Percentiles rank a stretch among this genome's conserved stretches.
Evolutionary conservation across 2,113 vertebrate genomes (phyloP).

Genomic region (Pseudonaja textilis): DNA sequence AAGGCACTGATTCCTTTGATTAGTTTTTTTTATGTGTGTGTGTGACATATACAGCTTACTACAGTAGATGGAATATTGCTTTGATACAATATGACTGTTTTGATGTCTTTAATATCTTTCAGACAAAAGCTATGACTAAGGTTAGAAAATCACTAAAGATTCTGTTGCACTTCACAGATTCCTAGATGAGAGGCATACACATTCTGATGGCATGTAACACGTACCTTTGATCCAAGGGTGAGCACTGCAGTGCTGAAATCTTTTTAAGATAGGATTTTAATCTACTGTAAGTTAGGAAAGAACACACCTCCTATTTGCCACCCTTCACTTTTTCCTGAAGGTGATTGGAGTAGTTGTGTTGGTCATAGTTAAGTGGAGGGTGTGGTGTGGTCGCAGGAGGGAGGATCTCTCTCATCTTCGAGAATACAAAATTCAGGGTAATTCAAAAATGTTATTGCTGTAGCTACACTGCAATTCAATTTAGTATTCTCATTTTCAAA

Average conservation of each 20-base stretch:
- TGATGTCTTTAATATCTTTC: background rate
- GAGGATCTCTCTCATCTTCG: background rate
- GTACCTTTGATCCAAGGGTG: background rate
- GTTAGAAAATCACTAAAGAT: background rate
- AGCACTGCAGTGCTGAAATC: background rate
- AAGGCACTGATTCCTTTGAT: background rate
- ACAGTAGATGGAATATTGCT: background rate
- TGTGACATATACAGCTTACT: background rate
- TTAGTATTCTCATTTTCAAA: background rate
- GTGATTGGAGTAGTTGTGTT: no score
- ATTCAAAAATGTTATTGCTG: background rate
- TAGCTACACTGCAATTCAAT: background rate
- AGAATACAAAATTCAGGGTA: background rate
- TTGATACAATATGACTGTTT: background rate
- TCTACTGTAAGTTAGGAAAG: background rate
- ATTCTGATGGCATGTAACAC: background rate
- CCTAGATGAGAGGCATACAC: background rate
- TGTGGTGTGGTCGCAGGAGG: background rate
- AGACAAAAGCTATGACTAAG: background rate
- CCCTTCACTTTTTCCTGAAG: background rate
- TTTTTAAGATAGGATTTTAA: background rate
- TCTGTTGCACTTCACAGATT: background rate
- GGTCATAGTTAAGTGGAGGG: background rate
- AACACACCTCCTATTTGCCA: no score
- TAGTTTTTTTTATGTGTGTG: background rate